Conservation (phyloP, 2,797 vertebrate genomes). For the Craterocephalus amniculus region DNA sequence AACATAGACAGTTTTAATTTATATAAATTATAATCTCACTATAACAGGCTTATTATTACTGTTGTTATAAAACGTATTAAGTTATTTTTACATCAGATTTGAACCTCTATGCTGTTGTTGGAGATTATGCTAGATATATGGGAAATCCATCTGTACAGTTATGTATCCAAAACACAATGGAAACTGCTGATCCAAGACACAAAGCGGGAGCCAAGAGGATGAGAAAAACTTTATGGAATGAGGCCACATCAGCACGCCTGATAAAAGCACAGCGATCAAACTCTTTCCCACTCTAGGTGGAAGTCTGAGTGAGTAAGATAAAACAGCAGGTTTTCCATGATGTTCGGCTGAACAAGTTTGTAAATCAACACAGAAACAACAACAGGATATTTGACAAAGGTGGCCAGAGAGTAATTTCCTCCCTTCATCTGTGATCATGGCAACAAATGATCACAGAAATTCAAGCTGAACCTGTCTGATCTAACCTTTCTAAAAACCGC, state of each 20-base stretch:
- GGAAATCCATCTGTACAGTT: slow-evolving; percentile 19
- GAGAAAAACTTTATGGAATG: slow-evolving; percentile 38
- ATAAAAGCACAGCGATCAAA: slow-evolving; percentile 43
- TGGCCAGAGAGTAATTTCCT: slow-evolving; percentile 60
- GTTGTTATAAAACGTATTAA: background rate
- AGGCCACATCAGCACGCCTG: slow-evolving; percentile 45
- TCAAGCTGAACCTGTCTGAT: slow-evolving; percentile 7
- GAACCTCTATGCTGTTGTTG: background rate
- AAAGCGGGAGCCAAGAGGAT: slow-evolving; percentile 32
- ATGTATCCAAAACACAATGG: slow-evolving; percentile 41
- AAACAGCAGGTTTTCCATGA: slow-evolving; percentile 53
- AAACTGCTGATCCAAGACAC: slow-evolving; percentile 48
- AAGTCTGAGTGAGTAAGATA: slow-evolving; percentile 72
- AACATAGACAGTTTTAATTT: background rate
- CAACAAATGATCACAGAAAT: slow-evolving; percentile 22
- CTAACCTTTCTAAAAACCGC: background rate
- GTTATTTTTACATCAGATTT: background rate
- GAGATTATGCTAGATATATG: background rate
- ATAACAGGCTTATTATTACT: background rate
- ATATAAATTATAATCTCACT: background rate
- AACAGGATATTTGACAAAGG: slow-evolving; percentile 73
- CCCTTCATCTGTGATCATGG: slow-evolving; percentile 40
- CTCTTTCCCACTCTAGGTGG: slow-evolving; percentile 56
- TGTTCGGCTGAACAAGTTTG: slow-evolving; percentile 39
- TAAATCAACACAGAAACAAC: slow-evolving; percentile 57